A percentile compares a stretch with the other conserved stretches of the same genome.
Conservation (phyloP, 1,140 invertebrate species). For the Drosophila setifemur region DNA sequence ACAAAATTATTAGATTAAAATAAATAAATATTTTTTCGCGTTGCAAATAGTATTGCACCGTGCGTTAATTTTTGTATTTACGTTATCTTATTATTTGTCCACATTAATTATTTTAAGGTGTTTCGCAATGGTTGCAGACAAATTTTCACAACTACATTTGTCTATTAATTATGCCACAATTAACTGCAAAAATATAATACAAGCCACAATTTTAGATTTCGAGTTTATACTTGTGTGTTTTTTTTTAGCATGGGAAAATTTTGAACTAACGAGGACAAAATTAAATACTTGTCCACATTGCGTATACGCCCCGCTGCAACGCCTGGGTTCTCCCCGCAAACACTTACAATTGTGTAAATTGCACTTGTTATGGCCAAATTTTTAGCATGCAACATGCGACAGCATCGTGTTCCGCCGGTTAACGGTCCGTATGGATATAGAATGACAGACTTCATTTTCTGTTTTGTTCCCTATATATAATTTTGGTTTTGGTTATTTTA, state of each 20-base stretch:
- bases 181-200: constrained; percentile 45
- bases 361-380: constrained; percentile 87
- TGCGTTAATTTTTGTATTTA: too few species aligned
- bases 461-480: constrained; percentile 36
- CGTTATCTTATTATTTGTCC: too few species aligned
- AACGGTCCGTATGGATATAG: constrained; percentile 83
- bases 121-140: constrained; percentile 14
- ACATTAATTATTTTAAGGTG: constrained; percentile 21
- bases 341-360: constrained; percentile 87
- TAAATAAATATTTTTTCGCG: too few species aligned
- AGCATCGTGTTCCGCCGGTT: constrained; percentile 83
- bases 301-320: constrained; percentile 40
- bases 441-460: constrained; percentile 83
- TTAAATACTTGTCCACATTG: constrained; percentile 49
- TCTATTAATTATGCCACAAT: constrained; percentile 64
- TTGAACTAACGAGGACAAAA: constrained; percentile 34
- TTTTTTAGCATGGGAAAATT: not conserved
- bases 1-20: too few species aligned
- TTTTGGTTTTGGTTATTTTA: not conserved
- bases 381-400: constrained; percentile 85
- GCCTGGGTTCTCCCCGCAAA: not conserved
- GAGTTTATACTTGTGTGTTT: not conserved
- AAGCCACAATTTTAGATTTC: constrained; percentile 9
- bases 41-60: too few species aligned
- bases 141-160: constrained; percentile 29